A percentile compares a stretch with the other conserved stretches of the same genome.
phyloP scores from a whole-genome alignment of 2,888 invertebrate genomes.

The Orthosia gracilis region DNA sequence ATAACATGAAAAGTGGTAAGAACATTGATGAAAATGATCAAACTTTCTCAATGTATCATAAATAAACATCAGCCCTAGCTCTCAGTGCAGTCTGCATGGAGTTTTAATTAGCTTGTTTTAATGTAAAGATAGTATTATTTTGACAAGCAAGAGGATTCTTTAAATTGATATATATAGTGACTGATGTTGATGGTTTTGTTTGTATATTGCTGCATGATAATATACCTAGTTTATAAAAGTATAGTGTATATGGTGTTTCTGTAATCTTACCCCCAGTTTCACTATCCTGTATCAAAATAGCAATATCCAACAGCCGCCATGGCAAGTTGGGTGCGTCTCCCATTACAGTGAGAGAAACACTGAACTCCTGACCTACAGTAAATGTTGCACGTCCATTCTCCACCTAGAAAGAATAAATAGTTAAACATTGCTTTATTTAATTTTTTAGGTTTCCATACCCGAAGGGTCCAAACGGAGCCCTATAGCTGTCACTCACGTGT shows the following conservation, averaged over 20 bases:
- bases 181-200: background rate
- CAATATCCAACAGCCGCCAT: slow-evolving; percentile 98
- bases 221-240: background rate
- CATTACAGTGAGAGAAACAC: slow-evolving; percentile 98
- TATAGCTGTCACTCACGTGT: too few relatives aligned
- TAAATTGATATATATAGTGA: background rate
- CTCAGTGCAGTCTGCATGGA: too few relatives aligned
- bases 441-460: too few relatives aligned
- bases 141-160: background rate
- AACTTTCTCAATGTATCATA: background rate
- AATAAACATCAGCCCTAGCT: background rate
- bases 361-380: slow-evolving; percentile 98
- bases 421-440: background rate
- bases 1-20: background rate
- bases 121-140: too few relatives aligned
- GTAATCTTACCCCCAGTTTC: slow-evolving; percentile 95
- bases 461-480: too few relatives aligned
- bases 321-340: slow-evolving; percentile 98
- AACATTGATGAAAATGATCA: background rate
- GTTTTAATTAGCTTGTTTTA: too few relatives aligned
- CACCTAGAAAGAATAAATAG: slow-evolving; percentile 90
- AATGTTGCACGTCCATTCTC: slow-evolving; percentile 99
- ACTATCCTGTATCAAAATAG: slow-evolving; percentile 98
- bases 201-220: background rate
- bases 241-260: background rate